Evolutionary conservation across 2,797 vertebrate species (phyloP).

Genomic region (Diplodus puntazzo): DNA sequence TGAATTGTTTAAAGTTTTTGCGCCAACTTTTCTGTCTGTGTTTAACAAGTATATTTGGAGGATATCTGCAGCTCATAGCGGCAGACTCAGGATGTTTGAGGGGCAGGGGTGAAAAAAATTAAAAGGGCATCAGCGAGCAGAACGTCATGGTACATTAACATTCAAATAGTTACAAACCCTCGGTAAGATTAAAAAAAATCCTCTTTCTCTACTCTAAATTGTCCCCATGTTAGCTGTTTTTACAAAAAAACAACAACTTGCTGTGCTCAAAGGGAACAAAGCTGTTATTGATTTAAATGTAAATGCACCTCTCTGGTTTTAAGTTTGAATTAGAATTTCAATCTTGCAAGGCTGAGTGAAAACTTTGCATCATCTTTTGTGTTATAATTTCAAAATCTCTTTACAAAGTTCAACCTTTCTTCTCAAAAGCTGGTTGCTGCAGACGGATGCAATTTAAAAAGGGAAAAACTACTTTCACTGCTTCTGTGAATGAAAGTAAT

Average conservation of each 20-base stretch:
- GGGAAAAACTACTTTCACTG: background rate
- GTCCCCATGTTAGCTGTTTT: background rate
- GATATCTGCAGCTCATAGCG: background rate
- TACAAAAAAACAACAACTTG: background rate
- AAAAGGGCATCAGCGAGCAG: no score
- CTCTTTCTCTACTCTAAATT: background rate
- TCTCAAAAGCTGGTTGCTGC: background rate
- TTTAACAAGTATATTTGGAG: background rate
- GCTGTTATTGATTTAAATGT: conserved; percentile 1
- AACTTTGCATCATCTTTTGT: conserved; percentile 7
- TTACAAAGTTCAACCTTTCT: conserved; percentile 9
- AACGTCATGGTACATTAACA: no score
- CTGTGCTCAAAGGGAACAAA: background rate
- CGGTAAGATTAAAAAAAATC: no score
- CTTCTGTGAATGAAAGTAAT: background rate
- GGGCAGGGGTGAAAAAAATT: no score
- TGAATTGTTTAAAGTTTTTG: background rate
- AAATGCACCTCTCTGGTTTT: background rate
- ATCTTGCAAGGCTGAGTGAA: conserved; percentile 18
- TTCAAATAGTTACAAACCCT: no score
- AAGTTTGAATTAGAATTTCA: conserved; percentile 12
- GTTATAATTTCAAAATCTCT: background rate
- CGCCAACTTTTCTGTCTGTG: background rate
- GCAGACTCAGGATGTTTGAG: no score
- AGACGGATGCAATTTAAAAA: conserved; percentile 4